Evolutionary conservation across 2,888 invertebrate genomes (phyloP), one percentile per base, ranked within the genome.

Genomic region (Epinotia nisella): DNA sequence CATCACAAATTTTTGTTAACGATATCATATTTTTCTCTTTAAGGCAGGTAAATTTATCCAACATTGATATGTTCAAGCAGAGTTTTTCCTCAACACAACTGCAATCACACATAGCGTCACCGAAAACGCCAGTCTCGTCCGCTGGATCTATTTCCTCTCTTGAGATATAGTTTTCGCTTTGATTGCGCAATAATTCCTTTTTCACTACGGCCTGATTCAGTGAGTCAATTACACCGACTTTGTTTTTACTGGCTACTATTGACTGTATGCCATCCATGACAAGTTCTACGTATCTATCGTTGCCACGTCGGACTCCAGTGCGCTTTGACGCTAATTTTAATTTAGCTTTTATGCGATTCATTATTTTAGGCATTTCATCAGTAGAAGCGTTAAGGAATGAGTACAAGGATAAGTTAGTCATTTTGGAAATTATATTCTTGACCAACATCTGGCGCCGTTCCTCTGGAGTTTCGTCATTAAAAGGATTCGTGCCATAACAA

Each of bases 1-100:
- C 88, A 76, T 92, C 82, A 74, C 92, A 92, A 29, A 92, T 76
- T 71, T 86, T 83, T 66, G 81, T 79, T 59, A 90, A 75, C 9
- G 81, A 72, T 51, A 90, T 65, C 53, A 70, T 75, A 45, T 68
- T 78, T 61, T 82, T 79, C 45, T 81, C 83, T 65, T 80, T 78
- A 11, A 73, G 74, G 78, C 92, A 92, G 45, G 77, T 74, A 51
- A 89, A 78, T 74, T 77, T 79, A 76, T 83, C 83, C 64, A 92
- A 78, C n/a, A 75, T 67, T 75, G 82, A 79, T 55, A 91, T 82
- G 55, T 82, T 79, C 3, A 71, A 41, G 75, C 92, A 91, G 55
- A 81, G 81, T 61, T 79, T 76, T 17, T 80, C 74, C 41, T 83
- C 75, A 39, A 79, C 62, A 35, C 74, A 75, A 17, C 78, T 75